Evolutionary conservation across 2,888 invertebrate species (phyloP).

Genomic region (Ichneumoninae sp.): DNA sequence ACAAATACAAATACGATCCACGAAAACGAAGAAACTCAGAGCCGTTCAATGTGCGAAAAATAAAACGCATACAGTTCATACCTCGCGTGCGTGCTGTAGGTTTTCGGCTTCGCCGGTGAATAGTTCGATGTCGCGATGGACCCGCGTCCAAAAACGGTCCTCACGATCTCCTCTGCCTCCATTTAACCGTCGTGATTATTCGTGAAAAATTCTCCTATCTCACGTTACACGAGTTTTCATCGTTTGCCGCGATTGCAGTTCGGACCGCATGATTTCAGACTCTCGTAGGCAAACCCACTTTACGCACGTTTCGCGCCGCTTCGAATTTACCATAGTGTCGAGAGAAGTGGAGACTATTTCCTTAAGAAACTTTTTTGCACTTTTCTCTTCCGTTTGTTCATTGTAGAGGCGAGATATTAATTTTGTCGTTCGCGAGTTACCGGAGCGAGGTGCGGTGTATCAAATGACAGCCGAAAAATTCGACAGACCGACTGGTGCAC

Average conservation of each 20-base stretch:
- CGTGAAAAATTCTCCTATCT: neutral
- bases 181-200: constrained; percentile 58
- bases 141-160: constrained; percentile 73
- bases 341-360: neutral
- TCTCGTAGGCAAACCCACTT: neutral
- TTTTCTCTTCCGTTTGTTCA: neutral
- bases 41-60: too few species aligned
- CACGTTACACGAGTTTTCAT: neutral
- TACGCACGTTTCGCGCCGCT: neutral
- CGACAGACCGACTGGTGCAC: neutral
- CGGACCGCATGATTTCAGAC: neutral
- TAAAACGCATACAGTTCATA: constrained; percentile 16
- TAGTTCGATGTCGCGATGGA: constrained; percentile 57
- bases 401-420: neutral
- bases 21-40: too few species aligned
- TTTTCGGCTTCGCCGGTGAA: constrained; percentile 65
- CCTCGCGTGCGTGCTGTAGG: constrained; percentile 68
- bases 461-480: neutral
- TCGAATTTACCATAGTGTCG: neutral
- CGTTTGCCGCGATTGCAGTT: neutral
- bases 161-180: constrained; percentile 74
- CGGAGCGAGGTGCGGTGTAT: neutral
- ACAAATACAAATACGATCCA: too few species aligned
- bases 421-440: neutral
- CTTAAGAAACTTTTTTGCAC: neutral